phyloP scores from a whole-genome alignment of 2,797 vertebrate species.

The Anabas testudineus region DNA sequence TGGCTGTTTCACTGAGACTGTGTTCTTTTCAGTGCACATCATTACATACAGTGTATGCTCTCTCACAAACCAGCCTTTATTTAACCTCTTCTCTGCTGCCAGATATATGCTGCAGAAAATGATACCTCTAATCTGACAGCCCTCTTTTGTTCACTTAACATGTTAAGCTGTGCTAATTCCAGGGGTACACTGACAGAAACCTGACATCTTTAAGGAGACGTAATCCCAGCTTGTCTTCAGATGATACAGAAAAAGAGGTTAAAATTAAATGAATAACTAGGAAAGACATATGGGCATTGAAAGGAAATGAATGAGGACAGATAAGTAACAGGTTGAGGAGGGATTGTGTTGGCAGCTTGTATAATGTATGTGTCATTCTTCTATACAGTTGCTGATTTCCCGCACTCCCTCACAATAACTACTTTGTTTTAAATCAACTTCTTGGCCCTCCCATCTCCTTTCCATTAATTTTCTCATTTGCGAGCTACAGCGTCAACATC shows the following conservation, averaged over 20 bases:
- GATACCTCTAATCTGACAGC: conserved; percentile 47
- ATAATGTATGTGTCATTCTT: conserved; percentile 46
- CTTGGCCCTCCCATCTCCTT: conserved; percentile 42
- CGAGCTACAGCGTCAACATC: conserved; percentile 47
- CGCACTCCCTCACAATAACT: conserved; percentile 25
- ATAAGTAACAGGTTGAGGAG: conserved; percentile 18
- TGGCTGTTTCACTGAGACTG: conserved; percentile 51
- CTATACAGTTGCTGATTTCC: conserved; percentile 42
- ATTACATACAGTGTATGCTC: conserved; percentile 24
- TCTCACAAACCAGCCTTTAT: conserved; percentile 42
- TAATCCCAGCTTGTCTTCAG: conserved; percentile 50
- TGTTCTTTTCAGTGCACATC: conserved; percentile 40
- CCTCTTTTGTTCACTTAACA: conserved; percentile 59
- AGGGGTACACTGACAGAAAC: conserved; percentile 48
- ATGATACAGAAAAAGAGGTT: conserved; percentile 9
- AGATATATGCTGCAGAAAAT: conserved; percentile 41
- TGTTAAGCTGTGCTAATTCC: conserved; percentile 53
- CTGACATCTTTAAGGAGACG: conserved; percentile 17
- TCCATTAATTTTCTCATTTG: conserved; percentile 39
- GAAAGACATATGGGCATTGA: conserved; percentile 4
- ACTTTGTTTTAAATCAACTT: conserved; percentile 27
- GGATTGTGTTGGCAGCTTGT: conserved; percentile 40
- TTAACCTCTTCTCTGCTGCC: conserved; percentile 41
- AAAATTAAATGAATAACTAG: not conserved
- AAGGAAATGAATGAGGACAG: not conserved